A percentile compares a stretch with the other conserved stretches of the same genome.
These are phyloP conservation scores for Nasonia oneida DNA, from an alignment of 2,888 invertebrate genomes.

Conservation along the genomic window DNA sequence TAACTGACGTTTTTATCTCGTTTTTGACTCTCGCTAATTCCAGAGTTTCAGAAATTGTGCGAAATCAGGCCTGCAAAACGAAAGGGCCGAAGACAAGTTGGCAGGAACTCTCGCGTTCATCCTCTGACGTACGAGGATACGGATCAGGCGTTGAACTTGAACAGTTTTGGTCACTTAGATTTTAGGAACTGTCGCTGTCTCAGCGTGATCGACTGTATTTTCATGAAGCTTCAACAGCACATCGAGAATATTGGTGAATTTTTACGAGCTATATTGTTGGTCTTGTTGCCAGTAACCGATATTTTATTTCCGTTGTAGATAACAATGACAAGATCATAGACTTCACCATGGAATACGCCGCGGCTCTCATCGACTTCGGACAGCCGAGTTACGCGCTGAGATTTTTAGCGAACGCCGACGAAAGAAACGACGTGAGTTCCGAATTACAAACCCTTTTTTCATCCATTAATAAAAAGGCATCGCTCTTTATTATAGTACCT, in stretches of 20 bases:
- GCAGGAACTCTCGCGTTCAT: constrained; percentile 38
- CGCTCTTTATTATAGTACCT: constrained; percentile 2
- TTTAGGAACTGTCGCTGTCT: constrained; percentile 69
- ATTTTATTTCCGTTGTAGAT: constrained; percentile 43
- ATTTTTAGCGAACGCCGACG: constrained; percentile 68
- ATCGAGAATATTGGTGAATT: constrained; percentile 61
- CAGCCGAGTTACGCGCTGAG: constrained; percentile 73
- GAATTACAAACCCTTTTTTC: no score
- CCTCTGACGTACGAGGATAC: constrained; percentile 8
- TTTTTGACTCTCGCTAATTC: background rate
- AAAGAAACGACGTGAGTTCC: constrained; percentile 61
- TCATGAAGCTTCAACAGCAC: constrained; percentile 65
- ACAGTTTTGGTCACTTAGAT: constrained; percentile 65
- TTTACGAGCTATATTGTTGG: background rate
- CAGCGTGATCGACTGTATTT: constrained; percentile 63
- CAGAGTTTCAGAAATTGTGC: background rate
- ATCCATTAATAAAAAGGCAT: no score
- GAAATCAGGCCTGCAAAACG: background rate
- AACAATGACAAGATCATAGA: constrained; percentile 67
- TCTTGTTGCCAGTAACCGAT: background rate
- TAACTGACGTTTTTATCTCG: background rate
- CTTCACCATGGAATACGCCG: constrained; percentile 74
- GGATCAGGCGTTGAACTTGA: background rate
- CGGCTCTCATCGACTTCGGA: constrained; percentile 71
- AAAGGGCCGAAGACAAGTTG: background rate